phyloP scores from a whole-genome alignment of 2,888 invertebrate genomes.

The Cosmorhoe ocellata region DNA sequence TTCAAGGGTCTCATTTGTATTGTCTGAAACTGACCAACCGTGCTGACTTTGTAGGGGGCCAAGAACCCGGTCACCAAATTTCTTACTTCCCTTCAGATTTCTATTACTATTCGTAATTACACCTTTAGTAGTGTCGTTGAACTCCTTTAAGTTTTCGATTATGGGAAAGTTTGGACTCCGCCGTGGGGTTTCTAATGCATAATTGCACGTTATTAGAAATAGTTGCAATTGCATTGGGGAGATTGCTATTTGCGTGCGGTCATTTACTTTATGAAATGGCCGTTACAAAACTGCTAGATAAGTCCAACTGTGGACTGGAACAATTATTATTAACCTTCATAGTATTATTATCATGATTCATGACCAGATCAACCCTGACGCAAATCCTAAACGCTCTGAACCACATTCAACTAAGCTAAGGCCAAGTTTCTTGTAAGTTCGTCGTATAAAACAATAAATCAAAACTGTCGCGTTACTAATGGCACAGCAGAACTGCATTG shows the following conservation, averaged over 20 bases:
- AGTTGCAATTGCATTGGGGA: conserved; percentile 51
- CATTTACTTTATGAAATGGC: conserved; percentile 33
- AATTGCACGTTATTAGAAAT: conserved; percentile 53
- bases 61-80: conserved; percentile 74
- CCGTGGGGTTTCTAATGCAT: conserved; percentile 62
- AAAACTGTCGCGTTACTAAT: conserved; percentile 50
- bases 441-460: conserved; percentile 37
- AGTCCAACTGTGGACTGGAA: background rate
- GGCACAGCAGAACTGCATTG: conserved; percentile 51
- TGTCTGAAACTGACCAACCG: conserved; percentile 80
- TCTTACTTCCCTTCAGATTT: conserved; percentile 62
- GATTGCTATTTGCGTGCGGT: conserved; percentile 42
- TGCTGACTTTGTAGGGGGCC: conserved; percentile 64
- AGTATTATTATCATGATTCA: background rate
- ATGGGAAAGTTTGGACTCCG: conserved; percentile 66
- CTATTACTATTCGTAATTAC: conserved; percentile 68
- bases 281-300: conserved; percentile 19
- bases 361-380: conserved; percentile 2
- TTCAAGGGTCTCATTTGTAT: conserved; percentile 62
- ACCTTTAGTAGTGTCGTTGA: conserved; percentile 73
- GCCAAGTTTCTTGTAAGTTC: conserved; percentile 10
- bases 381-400: background rate
- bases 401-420: conserved; percentile 1
- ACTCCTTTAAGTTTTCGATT: conserved; percentile 62
- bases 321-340: background rate